Conservation (phyloP, 2,888 invertebrate genomes). For the Acronicta psi region DNA sequence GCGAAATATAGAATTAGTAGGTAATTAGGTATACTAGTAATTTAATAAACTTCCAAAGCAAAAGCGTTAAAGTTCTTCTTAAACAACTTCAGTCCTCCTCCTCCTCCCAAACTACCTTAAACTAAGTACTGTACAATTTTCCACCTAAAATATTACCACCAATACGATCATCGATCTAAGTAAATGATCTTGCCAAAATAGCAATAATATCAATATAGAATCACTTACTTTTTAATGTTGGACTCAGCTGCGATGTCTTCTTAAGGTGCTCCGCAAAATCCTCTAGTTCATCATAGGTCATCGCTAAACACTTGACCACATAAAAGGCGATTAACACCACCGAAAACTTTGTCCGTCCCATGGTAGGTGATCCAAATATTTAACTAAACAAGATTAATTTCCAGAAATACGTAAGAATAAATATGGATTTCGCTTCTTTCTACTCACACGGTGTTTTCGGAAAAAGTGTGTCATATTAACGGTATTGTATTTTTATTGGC, state of each 20-base stretch:
- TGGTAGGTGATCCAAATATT: constrained; percentile 56
- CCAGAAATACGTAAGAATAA: constrained; percentile 56
- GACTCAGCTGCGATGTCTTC: constrained; percentile 81
- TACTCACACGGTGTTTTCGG: constrained; percentile 60
- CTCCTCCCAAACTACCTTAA: too few species aligned
- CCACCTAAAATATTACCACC: too few species aligned
- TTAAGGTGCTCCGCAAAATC: constrained; percentile 81
- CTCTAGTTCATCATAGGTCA: constrained; percentile 77
- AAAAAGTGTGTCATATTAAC: constrained; percentile 75
- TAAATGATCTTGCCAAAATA: too few species aligned
- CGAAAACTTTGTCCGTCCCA: constrained; percentile 69
- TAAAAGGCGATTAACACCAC: constrained; percentile 70
- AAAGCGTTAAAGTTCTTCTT: too few species aligned
- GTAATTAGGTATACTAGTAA: too few species aligned
- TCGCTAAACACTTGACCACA: constrained; percentile 74
- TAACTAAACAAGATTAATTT: constrained; percentile 46
- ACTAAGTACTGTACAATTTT: too few species aligned
- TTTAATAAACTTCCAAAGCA: too few species aligned
- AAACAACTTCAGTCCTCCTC: too few species aligned
- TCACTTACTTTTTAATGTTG: constrained; percentile 82
- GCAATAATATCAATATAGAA: neutral
- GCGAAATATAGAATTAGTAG: too few species aligned
- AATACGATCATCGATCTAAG: neutral
- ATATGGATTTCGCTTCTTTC: constrained; percentile 54
- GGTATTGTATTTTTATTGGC: constrained; percentile 63